phyloP scores from a whole-genome alignment of 2,113 vertebrate species.

The Rhynchomys soricoides region DNA sequence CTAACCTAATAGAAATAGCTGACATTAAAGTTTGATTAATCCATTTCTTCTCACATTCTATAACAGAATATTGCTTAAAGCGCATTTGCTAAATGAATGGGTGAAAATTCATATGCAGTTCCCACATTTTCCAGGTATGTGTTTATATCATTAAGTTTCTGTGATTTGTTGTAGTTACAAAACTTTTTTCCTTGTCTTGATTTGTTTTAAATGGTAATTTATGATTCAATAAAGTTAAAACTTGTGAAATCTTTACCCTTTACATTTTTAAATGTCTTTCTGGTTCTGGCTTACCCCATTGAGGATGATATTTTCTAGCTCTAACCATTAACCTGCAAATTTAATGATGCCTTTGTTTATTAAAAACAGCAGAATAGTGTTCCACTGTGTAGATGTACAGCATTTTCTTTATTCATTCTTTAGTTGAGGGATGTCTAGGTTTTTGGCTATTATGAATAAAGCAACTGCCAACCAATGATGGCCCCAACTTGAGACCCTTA shows the following conservation, averaged over 20 bases:
- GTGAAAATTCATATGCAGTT: neutral
- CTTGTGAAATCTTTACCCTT: neutral
- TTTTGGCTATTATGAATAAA: too few species aligned
- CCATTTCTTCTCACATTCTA: neutral
- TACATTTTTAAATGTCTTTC: neutral
- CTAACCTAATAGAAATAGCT: neutral
- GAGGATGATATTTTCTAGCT: too few species aligned
- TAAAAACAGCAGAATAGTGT: too few species aligned
- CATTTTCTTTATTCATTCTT: too few species aligned
- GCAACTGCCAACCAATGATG: too few species aligned
- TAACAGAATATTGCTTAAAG: neutral
- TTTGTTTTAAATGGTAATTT: neutral
- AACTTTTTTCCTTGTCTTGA: neutral
- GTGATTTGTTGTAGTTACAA: neutral
- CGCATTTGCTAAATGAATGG: neutral
- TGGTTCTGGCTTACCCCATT: too few species aligned
- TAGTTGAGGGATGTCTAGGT: too few species aligned
- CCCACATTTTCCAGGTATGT: neutral
- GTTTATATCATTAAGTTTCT: neutral
- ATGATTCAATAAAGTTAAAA: neutral
- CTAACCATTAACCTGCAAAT: too few species aligned
- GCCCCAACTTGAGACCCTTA: too few species aligned
- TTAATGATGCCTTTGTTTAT: too few species aligned
- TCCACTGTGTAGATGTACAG: too few species aligned
- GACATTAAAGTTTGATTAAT: neutral